Conservation (phyloP, 2,888 invertebrate species). For the Cyclophora albipunctata region DNA sequence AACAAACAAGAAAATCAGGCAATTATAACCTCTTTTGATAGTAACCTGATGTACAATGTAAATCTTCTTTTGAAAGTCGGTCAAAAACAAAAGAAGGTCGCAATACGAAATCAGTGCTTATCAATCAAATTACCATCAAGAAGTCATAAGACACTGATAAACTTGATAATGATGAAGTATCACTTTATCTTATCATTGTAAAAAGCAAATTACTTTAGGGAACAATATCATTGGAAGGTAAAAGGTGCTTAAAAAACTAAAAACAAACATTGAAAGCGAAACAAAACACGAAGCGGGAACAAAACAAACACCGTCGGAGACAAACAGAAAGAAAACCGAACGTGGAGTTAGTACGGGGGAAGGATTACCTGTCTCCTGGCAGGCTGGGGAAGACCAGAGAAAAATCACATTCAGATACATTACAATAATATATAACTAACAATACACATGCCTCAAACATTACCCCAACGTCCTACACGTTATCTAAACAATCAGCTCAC, state of each 20-base stretch:
- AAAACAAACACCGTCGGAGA: slow-evolving; percentile 16
- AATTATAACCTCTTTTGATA: background rate
- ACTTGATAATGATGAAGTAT: too few relatives aligned
- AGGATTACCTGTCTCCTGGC: slow-evolving; percentile 74
- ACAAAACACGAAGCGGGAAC: slow-evolving; percentile 12
- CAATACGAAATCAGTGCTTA: too few relatives aligned
- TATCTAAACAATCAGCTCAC: slow-evolving; percentile 35
- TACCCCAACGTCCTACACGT: slow-evolving; percentile 37
- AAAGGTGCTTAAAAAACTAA: slow-evolving; percentile 13
- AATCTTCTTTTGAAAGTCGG: too few relatives aligned
- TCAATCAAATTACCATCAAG: too few relatives aligned
- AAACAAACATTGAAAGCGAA: slow-evolving; percentile 18
- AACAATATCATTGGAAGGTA: background rate
- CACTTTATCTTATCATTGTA: background rate
- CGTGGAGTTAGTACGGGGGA: slow-evolving; percentile 22
- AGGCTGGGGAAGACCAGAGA: slow-evolving; percentile 75
- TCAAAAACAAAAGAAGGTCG: too few relatives aligned
- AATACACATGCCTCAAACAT: slow-evolving; percentile 48
- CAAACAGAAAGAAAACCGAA: slow-evolving; percentile 9
- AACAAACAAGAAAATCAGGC: background rate
- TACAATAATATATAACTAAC: slow-evolving; percentile 61
- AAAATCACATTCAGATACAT: slow-evolving; percentile 74
- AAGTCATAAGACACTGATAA: too few relatives aligned
- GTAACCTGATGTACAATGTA: background rate
- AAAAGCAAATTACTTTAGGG: background rate